Evolutionary conservation across 2,888 invertebrate species (phyloP).

Genomic region (Cerceris rybyensis): DNA sequence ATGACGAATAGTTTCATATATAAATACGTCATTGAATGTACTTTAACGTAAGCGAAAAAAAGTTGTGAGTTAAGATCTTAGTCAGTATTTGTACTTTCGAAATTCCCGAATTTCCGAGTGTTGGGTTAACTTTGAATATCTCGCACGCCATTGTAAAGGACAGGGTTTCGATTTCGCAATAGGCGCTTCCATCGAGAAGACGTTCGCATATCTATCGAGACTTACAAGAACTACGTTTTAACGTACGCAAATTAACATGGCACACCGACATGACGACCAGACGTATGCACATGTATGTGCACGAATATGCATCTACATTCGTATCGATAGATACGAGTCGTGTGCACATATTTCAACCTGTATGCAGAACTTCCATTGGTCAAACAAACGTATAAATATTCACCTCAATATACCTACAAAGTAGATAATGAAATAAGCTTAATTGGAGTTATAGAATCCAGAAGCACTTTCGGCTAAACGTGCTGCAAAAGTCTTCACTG

Average conservation of each 20-base stretch:
- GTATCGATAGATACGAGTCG: background rate
- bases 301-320: background rate
- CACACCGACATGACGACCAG: background rate
- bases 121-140: background rate
- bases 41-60: too few relatives aligned
- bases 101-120: background rate
- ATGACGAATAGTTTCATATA: too few relatives aligned
- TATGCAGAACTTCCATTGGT: conserved; percentile 1
- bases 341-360: background rate
- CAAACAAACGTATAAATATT: background rate
- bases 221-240: background rate
- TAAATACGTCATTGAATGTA: too few relatives aligned
- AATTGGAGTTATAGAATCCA: background rate
- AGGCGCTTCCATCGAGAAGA: background rate
- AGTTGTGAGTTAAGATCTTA: too few relatives aligned
- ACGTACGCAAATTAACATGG: background rate
- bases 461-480: background rate
- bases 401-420: background rate
- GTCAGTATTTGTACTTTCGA: background rate
- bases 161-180: background rate
- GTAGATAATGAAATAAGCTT: conserved; percentile 19
- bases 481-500: background rate
- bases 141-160: background rate
- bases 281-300: background rate
- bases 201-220: background rate